These are phyloP conservation scores for Parazoanthus swiftii DNA, from an alignment of 92 coral and sea anemone genomes.

Conservation along the genomic window DNA sequence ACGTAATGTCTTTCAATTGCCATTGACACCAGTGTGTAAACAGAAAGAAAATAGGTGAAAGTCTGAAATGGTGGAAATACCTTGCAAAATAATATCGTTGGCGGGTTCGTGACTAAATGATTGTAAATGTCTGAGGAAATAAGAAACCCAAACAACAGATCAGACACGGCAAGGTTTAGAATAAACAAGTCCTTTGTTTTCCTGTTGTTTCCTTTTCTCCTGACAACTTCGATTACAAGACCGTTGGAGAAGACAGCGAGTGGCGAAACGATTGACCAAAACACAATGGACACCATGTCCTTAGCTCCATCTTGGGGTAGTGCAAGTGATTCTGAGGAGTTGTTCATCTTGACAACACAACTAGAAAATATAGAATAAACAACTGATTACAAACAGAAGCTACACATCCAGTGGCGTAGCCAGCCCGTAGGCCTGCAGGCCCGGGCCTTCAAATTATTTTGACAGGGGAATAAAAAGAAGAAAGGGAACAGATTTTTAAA, in stretches of 20 bases:
- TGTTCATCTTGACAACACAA: background rate
- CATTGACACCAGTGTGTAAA: conserved; percentile 15
- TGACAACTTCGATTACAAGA: conserved; percentile 4
- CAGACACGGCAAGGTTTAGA: conserved; percentile 16
- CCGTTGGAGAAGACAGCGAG: conserved; percentile 8
- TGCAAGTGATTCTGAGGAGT: background rate
- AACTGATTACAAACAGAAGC: no score
- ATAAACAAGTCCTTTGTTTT: conserved; percentile 28
- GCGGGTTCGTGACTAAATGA: background rate
- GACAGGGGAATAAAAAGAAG: no score
- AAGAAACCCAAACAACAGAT: background rate
- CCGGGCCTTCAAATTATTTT: no score
- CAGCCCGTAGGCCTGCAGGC: no score
- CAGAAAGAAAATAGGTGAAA: conserved; percentile 1
- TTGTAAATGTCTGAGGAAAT: background rate
- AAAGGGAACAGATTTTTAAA: no score
- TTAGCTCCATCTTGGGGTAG: background rate
- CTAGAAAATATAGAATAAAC: background rate
- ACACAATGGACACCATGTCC: background rate
- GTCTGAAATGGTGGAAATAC: background rate
- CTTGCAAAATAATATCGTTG: background rate
- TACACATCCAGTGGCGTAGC: background rate
- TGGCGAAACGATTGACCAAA: background rate
- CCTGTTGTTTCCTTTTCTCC: conserved; percentile 9
- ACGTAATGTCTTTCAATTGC: conserved; percentile 23